Conservation (phyloP, 2,797 vertebrate genomes). For the Trachurus trachurus region DNA sequence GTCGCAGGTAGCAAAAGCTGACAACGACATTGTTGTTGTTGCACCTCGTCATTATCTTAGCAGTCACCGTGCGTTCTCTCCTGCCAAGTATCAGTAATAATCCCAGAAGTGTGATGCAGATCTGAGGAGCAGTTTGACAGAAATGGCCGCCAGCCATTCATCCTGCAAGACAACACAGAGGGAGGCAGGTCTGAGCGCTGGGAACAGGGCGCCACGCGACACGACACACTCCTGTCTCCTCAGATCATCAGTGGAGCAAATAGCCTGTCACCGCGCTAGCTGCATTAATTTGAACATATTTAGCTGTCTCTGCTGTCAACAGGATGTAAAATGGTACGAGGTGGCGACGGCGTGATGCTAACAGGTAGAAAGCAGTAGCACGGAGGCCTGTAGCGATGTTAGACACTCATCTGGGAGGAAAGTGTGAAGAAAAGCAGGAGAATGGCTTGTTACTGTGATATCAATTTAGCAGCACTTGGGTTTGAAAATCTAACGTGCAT, state of each 20-base stretch:
- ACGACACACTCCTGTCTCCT: slow-evolving; percentile 56
- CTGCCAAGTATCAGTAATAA: slow-evolving; percentile 35
- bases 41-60: slow-evolving; percentile 23
- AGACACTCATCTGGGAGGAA: slow-evolving; percentile 42
- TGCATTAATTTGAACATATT: slow-evolving; percentile 44
- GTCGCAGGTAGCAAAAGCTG: background rate
- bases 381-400: slow-evolving; percentile 27
- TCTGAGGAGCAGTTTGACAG: slow-evolving; percentile 40
- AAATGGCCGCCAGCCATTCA: slow-evolving; percentile 46
- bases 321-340: slow-evolving; percentile 46
- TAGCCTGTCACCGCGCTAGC: slow-evolving; percentile 53
- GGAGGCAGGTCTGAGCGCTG: slow-evolving; percentile 34
- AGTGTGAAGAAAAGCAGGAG: slow-evolving; percentile 10
- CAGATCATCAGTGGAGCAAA: slow-evolving; percentile 63
- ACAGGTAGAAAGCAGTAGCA: slow-evolving; percentile 53
- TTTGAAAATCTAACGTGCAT: slow-evolving; percentile 37
- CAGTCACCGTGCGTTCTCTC: slow-evolving; percentile 17
- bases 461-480: background rate
- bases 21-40: background rate
- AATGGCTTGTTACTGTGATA: background rate
- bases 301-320: slow-evolving; percentile 55
- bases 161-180: slow-evolving; percentile 34
- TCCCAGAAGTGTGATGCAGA: slow-evolving; percentile 61
- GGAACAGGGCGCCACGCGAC: slow-evolving; percentile 36
- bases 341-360: slow-evolving; percentile 52